Evolutionary conservation across 2,113 vertebrate species (phyloP).

Genomic region (Nesospiza acunhae): DNA sequence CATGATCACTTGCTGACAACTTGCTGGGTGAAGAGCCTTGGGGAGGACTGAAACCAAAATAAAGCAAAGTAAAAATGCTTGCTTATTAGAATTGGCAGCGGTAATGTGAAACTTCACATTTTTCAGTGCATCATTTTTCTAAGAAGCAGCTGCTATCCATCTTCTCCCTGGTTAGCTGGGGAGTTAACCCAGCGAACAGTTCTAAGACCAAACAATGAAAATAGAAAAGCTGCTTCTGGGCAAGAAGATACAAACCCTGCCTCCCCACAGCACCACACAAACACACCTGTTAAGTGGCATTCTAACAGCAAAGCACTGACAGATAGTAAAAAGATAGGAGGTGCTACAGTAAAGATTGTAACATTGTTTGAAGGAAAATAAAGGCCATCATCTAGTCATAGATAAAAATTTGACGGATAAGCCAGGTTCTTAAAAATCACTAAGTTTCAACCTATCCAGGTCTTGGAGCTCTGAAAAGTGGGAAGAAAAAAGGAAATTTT

Average conservation of each 20-base stretch:
- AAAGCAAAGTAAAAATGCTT: background rate
- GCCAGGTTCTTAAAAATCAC: background rate
- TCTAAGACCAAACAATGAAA: background rate
- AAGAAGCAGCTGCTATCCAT: background rate
- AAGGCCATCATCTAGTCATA: background rate
- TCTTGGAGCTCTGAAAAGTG: background rate
- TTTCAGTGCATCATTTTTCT: background rate
- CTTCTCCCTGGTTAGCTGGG: background rate
- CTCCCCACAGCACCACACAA: background rate
- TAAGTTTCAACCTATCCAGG: background rate
- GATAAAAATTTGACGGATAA: background rate
- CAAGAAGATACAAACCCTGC: background rate
- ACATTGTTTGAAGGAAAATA: background rate
- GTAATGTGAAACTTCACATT: background rate
- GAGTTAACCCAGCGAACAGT: background rate
- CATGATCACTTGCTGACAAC: slow-evolving; percentile 83
- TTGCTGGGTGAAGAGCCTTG: slow-evolving; percentile 57
- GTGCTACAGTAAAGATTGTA: background rate
- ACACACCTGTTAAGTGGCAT: background rate
- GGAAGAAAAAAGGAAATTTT: background rate
- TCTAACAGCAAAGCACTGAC: background rate
- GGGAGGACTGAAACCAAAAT: slow-evolving; percentile 20
- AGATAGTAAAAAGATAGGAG: background rate
- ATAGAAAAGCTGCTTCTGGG: background rate
- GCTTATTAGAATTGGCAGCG: background rate